Evolutionary conservation across 2,888 invertebrate genomes (phyloP).

Genomic region (Drosophila paranaensis): DNA sequence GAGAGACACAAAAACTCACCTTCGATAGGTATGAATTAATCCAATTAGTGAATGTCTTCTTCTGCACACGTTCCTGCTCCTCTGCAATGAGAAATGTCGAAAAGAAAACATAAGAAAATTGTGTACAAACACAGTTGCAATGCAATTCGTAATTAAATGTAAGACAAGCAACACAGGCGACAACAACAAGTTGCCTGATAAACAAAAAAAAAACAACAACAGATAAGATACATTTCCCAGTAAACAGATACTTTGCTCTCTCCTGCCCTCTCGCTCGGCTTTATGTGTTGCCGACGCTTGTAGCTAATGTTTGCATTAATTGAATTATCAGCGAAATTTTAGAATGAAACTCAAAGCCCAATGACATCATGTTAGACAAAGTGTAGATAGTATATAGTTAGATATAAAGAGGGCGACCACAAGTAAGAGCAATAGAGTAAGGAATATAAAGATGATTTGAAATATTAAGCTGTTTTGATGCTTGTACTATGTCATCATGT

Average conservation of each 20-base stretch:
- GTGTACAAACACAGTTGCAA: slow-evolving; percentile 29
- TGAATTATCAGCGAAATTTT: slow-evolving; percentile 70
- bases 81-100: slow-evolving; percentile 88
- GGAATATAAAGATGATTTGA: no score
- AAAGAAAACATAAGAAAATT: slow-evolving; percentile 52
- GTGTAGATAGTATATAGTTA: slow-evolving; percentile 11
- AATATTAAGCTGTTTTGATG: no score
- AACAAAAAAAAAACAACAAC: slow-evolving; percentile 28
- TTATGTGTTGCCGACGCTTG: slow-evolving; percentile 22
- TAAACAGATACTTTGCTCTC: slow-evolving; percentile 24
- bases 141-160: slow-evolving; percentile 56
- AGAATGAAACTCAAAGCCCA: slow-evolving; percentile 15
- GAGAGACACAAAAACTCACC: slow-evolving; percentile 87
- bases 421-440: not conserved
- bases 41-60: slow-evolving; percentile 99
- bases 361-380: slow-evolving; percentile 65
- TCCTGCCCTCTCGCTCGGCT: not conserved
- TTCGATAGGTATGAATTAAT: slow-evolving; percentile 98
- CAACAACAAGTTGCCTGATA: slow-evolving; percentile 49
- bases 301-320: slow-evolving; percentile 68
- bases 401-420: not conserved
- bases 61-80: slow-evolving; percentile 99
- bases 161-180: slow-evolving; percentile 37
- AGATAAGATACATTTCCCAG: slow-evolving; percentile 68
- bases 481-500: no score